Evolutionary conservation across 2,113 vertebrate genomes (phyloP).

Genomic region (Sinocyclocheilus anophthalmus): DNA sequence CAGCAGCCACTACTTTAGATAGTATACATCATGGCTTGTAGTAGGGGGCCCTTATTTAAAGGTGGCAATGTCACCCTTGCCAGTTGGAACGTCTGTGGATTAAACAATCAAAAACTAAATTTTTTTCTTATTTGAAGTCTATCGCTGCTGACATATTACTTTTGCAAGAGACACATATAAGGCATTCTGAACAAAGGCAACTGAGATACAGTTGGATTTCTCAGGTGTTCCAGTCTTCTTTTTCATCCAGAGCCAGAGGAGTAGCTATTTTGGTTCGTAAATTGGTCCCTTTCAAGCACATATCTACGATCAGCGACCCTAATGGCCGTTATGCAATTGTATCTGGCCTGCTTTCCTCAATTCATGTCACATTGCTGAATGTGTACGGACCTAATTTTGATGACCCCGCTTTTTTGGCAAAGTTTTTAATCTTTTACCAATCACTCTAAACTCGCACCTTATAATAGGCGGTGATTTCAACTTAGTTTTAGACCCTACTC

Average conservation of each 20-base stretch:
- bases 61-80: background rate
- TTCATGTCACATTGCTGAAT: background rate
- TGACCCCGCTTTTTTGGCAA: background rate
- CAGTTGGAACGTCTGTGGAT: background rate
- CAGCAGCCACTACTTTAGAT: background rate
- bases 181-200: background rate
- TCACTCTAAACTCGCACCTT: too few species aligned
- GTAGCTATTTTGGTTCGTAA: background rate
- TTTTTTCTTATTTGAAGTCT: background rate
- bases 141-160: background rate
- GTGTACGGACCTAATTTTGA: background rate
- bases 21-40: background rate
- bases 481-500: too few species aligned
- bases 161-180: background rate
- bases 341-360: background rate
- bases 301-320: background rate
- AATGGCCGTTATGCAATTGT: background rate
- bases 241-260: background rate
- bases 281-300: background rate
- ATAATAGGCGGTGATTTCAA: too few species aligned
- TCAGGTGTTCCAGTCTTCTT: background rate
- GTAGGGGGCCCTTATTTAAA: background rate
- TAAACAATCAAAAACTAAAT: background rate
- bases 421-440: too few species aligned
- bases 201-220: slow-evolving; percentile 2